Conservation (phyloP, 2,888 invertebrate genomes). For the Gymnoscelis rufifasciata region DNA sequence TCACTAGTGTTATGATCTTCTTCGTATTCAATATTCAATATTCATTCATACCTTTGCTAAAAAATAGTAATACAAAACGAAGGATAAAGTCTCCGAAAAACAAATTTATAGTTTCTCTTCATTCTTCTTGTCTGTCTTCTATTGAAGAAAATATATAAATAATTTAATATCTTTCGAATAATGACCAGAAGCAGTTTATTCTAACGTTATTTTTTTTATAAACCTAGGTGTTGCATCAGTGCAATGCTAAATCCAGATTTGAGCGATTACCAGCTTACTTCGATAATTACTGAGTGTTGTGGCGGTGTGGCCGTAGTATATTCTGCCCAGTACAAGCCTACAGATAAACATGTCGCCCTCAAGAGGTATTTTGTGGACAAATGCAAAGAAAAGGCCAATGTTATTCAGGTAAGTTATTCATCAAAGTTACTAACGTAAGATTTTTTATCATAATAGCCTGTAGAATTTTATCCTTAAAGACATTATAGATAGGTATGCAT, state of each 20-base stretch:
- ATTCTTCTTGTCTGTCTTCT: background rate
- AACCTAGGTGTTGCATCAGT: constrained; percentile 16
- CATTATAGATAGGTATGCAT: no score
- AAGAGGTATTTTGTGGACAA: constrained; percentile 88
- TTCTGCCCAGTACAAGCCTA: constrained; percentile 83
- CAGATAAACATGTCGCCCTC: constrained; percentile 83
- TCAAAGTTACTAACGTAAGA: no score
- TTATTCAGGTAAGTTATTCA: constrained; percentile 77
- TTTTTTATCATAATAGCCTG: no score
- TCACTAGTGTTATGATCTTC: no score
- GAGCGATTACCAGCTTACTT: constrained; percentile 82
- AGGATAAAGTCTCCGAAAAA: no score
- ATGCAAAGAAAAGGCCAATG: constrained; percentile 79
- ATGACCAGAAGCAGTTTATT: background rate
- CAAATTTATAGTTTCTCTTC: no score
- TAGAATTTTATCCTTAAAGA: no score
- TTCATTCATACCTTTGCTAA: no score
- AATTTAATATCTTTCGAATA: background rate
- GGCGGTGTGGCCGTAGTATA: constrained; percentile 85
- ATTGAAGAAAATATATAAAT: background rate
- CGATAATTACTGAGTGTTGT: constrained; percentile 83
- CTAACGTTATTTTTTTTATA: background rate
- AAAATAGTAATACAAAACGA: no score
- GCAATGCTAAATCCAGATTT: constrained; percentile 80
- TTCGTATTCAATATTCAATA: no score